Percentiles rank a stretch among this genome's conserved stretches.
These are phyloP conservation scores for Lepus timidus DNA, from an alignment of 2,113 vertebrate genomes.

Conservation along the genomic window DNA sequence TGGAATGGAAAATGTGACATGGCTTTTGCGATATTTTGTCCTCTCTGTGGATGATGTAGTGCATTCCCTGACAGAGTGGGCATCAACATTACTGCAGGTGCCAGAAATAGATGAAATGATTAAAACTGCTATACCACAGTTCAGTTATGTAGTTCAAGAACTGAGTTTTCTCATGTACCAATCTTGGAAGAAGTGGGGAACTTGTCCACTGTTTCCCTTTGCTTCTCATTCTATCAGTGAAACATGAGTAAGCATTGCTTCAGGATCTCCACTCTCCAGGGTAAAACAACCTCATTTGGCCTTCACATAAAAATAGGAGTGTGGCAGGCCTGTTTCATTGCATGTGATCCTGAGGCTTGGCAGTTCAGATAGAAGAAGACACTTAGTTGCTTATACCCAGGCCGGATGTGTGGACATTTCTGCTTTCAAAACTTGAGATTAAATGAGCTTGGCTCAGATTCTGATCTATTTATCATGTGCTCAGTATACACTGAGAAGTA, in stretches of 20 bases:
- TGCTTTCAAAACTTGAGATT: conserved; percentile 58
- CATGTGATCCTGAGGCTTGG: background rate
- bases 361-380: background rate
- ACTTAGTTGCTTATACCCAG: background rate
- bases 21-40: background rate
- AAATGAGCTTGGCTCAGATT: conserved; percentile 19
- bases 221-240: background rate
- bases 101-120: background rate
- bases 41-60: background rate
- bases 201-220: background rate
- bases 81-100: background rate
- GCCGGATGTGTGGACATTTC: background rate
- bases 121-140: background rate
- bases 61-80: background rate
- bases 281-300: background rate
- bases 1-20: background rate
- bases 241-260: background rate
- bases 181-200: background rate
- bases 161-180: background rate
- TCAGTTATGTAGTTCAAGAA: background rate
- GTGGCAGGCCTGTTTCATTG: background rate
- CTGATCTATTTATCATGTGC: conserved; percentile 50
- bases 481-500: conserved; percentile 56
- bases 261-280: background rate
- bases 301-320: conserved; percentile 1